Evolutionary conservation across 1,140 invertebrate genomes (phyloP).

Genomic region (Achroia grisella): DNA sequence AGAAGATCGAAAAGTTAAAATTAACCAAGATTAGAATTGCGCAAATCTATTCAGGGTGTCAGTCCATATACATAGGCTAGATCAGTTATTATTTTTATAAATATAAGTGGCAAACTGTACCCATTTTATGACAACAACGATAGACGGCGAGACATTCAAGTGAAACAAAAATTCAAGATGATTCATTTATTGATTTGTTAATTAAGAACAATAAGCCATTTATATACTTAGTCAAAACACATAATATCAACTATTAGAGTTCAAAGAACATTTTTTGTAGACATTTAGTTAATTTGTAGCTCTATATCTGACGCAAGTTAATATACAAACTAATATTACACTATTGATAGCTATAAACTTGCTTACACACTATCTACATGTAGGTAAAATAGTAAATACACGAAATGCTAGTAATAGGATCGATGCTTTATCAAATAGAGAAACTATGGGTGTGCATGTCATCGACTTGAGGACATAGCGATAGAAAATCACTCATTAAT

Average conservation of each 20-base stretch:
- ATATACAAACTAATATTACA: constrained; percentile 27
- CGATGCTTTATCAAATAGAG: no score
- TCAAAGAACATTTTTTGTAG: constrained; percentile 39
- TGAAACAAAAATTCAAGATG: constrained; percentile 47
- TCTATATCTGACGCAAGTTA: constrained; percentile 62
- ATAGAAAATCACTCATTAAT: no score
- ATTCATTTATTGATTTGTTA: constrained; percentile 61
- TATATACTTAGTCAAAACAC: constrained; percentile 53
- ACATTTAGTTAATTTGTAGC: constrained; percentile 25
- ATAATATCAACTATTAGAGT: constrained; percentile 40
- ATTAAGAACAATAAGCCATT: constrained; percentile 62
- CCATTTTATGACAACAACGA: no score
- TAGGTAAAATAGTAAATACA: constrained; percentile 18
- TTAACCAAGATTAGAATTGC: no score
- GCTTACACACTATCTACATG: constrained; percentile 16
- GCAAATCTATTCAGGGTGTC: no score
- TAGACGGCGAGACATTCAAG: no score
- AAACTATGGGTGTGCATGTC: no score
- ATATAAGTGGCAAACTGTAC: no score
- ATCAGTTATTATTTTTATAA: no score
- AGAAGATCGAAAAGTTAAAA: no score
- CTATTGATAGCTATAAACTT: constrained; percentile 16
- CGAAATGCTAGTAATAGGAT: neutral
- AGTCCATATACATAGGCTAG: no score
- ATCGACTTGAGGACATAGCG: no score